Base-by-base conservation (phyloP, 1,140 invertebrate species). In the Prorops nasuta region DNA sequence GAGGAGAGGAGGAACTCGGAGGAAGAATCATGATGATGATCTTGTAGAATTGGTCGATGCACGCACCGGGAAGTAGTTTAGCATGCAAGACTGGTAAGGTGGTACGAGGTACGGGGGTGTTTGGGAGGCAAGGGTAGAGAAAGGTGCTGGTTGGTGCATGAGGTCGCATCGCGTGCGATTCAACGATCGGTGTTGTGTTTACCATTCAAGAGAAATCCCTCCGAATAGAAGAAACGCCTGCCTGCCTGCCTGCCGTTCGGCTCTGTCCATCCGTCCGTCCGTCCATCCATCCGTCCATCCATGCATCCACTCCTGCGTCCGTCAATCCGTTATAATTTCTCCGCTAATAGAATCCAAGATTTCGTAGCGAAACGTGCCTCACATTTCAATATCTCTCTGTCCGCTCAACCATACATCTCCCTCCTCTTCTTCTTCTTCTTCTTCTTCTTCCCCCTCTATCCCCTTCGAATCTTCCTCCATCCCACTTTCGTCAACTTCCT, bases 261-360 rank as follows among this genome's bases (percentile, higher is more conserved):
- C n/a, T 12, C 18, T 39, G 12, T 52, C 21, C 41, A n/a, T 39
- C 17, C 45, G 60, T 58, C 50, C 47, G 51, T 49, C 19, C 43
- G 48, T 46, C 41, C 48, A 43, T 49, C 54, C 52, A 57, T 58
- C 60, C 50, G 46, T 44, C 43, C n/a, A n/a, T n/a, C 32, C 19
- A 49, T 58, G 56, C 56, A 58, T 57, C 61, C 60, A 54, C 38
- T 49, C 49, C 53, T 56, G 42, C 49, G 55, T 57, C 65, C 64
- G 67, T 69, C 67, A 69, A 72, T 72, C 73, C 73, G 73, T 76
- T 76, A 76, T 76, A 76, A 76, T 76, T 75, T 75, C 72, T 72
- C 70, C 69, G 71, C 66, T 75, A 74, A 72, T 75, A 72, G 72
- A 75, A 74, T 75, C 72, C 71, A 48, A 75, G 71, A 74, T 74